Base-by-base conservation (phyloP, 2,797 vertebrate genomes). In the Myiotriccus ornatus region DNA sequence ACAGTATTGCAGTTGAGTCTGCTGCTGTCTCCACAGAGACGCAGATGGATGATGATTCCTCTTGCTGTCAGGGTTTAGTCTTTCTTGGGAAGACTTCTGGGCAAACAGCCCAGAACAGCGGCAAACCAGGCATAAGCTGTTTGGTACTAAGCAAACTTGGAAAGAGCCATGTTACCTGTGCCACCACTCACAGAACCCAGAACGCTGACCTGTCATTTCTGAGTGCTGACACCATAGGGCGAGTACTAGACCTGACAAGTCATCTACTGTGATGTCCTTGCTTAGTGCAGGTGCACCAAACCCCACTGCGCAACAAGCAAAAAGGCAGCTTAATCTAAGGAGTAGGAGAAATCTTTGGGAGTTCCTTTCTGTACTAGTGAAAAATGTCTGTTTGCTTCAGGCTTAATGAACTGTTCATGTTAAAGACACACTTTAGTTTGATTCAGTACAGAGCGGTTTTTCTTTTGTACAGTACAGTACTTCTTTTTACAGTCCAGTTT, bases 41-140 rank as follows among this genome's bases (percentile, higher is more conserved):
- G 12, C 52, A 67, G 6, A 7, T 0, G 4, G 49, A 59, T 28
- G 52, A 65, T 47, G 39, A 71, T n/a, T 89, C 32, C 18, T 53
- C 60, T 60, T 41, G 53, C 18, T 84, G 67, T 84, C 68, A 74
- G 34, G 22, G 32, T 14, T 64, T 63, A 60, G 64, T 59, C 44
- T 63, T 89, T 55, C 78, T 50, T 60, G 27, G 49, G 68, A 89
- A 94, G 46, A 28, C 21, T 81, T 78, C 69, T 84, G 62, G 84
- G 84, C 83, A 92, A 65, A 28, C 4, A 82, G 78, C 62, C 84
- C 84, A 88, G 80, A 88, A 44, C 13, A 71, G 65, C 69, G 84
- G 44, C 3, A 3, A 39, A 11, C 20, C 2, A 1, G 24, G 37
- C 50, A n/a, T 4, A 3, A 89, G 63, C 46, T 77, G 6, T 43